These are phyloP conservation scores for Bruchidius siliquastri DNA, from an alignment of 2,888 invertebrate genomes.

Conservation along the genomic window DNA sequence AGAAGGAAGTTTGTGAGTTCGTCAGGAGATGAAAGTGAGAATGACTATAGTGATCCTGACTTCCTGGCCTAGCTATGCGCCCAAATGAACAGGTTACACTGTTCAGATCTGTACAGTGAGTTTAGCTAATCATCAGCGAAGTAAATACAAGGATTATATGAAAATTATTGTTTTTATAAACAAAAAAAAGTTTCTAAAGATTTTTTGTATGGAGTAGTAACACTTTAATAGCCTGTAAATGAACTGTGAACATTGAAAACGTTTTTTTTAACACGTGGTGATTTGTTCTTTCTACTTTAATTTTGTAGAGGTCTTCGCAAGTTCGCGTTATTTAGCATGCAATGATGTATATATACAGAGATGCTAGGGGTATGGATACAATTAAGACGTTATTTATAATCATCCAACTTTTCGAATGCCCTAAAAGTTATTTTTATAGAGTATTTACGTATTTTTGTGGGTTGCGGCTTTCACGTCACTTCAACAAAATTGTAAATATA, in stretches of 20 bases:
- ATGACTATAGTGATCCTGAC: slow-evolving; percentile 60
- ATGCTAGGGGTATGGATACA: not conserved
- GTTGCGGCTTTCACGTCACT: too few species aligned
- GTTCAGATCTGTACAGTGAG: slow-evolving; percentile 22
- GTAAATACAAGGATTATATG: slow-evolving; percentile 15
- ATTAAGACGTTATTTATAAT: not conserved
- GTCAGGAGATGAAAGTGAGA: slow-evolving; percentile 58
- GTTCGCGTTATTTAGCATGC: slow-evolving; percentile 32
- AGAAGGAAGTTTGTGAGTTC: slow-evolving; percentile 53
- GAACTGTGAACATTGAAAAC: slow-evolving; percentile 17
- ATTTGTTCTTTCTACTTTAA: slow-evolving; percentile 21
- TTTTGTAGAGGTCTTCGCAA: slow-evolving; percentile 32
- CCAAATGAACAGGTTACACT: slow-evolving; percentile 21
- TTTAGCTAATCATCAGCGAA: slow-evolving; percentile 3
- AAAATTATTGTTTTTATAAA: slow-evolving; percentile 19
- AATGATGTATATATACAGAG: slow-evolving; percentile 4
- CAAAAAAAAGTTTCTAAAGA: slow-evolving; percentile 17
- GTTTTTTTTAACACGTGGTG: slow-evolving; percentile 12
- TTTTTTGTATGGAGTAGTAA: slow-evolving; percentile 27
- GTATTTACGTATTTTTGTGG: too few species aligned
- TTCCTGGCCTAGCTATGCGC: slow-evolving; percentile 44
- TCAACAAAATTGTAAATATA: too few species aligned
- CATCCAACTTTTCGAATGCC: too few species aligned
- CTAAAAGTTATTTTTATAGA: too few species aligned
- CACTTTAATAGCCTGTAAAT: slow-evolving; percentile 24